A percentile compares a stretch with the other conserved stretches of the same genome.
Evolutionary conservation across 2,113 vertebrate genomes (phyloP).

Genomic region (Urocynchramus pylzowi): DNA sequence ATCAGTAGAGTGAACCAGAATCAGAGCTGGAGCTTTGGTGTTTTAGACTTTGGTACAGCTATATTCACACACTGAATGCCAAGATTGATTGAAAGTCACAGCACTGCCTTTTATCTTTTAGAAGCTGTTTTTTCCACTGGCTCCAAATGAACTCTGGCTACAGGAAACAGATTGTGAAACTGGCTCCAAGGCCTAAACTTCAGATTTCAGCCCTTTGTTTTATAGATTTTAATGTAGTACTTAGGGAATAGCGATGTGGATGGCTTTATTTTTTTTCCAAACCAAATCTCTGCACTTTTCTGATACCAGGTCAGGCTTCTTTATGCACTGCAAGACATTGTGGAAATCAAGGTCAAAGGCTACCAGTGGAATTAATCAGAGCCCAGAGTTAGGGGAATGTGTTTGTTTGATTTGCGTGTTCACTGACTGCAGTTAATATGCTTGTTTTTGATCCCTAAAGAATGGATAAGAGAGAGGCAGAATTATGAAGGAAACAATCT

Average conservation of each 20-base stretch:
- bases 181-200: conserved; percentile 55
- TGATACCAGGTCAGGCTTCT: background rate
- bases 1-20: background rate
- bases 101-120: conserved; percentile 56
- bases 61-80: background rate
- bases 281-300: conserved; percentile 48
- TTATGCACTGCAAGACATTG: conserved; percentile 6
- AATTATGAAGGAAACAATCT: conserved; percentile 62
- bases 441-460: conserved; percentile 47
- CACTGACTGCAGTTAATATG: conserved; percentile 22
- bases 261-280: conserved; percentile 53
- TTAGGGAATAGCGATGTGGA: conserved; percentile 23
- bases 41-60: background rate
- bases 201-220: conserved; percentile 59
- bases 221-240: conserved; percentile 15
- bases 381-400: background rate
- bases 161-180: conserved; percentile 68
- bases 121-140: conserved; percentile 62
- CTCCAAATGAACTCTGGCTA: conserved; percentile 55
- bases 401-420: conserved; percentile 24
- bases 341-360: conserved; percentile 62
- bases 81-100: conserved; percentile 33
- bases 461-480: conserved; percentile 31
- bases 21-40: background rate
- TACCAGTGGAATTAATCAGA: conserved; percentile 33